phyloP scores from a whole-genome alignment of 2,113 vertebrate species.

The Thunnus maccoyii region DNA sequence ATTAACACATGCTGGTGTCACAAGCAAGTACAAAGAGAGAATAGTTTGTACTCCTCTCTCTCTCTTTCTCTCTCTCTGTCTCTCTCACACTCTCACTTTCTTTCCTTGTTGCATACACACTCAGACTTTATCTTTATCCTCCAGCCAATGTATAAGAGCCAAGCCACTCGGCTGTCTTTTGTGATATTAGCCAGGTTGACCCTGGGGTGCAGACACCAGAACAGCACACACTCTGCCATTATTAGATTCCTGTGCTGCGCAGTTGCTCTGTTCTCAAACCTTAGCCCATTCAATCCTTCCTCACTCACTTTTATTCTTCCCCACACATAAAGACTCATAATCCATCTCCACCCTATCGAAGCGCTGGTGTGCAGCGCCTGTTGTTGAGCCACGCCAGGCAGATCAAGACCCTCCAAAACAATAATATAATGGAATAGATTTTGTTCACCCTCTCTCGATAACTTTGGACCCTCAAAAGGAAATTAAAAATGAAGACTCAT shows the following conservation, averaged over 20 bases:
- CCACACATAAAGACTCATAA: slow-evolving; percentile 50
- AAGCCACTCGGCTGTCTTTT: slow-evolving; percentile 44
- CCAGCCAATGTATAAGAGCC: slow-evolving; percentile 37
- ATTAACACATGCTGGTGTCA: slow-evolving; percentile 53
- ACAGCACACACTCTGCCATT: slow-evolving; percentile 58
- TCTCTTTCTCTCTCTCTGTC: background rate
- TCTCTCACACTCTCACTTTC: slow-evolving; percentile 12
- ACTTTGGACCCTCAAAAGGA: slow-evolving; percentile 65
- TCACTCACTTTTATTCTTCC: slow-evolving; percentile 54
- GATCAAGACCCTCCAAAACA: slow-evolving; percentile 63
- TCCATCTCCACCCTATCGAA: slow-evolving; percentile 48
- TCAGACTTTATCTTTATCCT: slow-evolving; percentile 33
- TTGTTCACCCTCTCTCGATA: slow-evolving; percentile 60
- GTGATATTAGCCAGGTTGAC: slow-evolving; percentile 64
- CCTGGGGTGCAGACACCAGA: slow-evolving; percentile 58
- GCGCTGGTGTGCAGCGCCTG: slow-evolving; percentile 12
- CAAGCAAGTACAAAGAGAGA: slow-evolving; percentile 12
- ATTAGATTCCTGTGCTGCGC: slow-evolving; percentile 69
- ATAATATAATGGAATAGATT: slow-evolving; percentile 58
- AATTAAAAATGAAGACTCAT: slow-evolving; percentile 71
- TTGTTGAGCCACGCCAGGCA: slow-evolving; percentile 39
- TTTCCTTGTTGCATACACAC: background rate
- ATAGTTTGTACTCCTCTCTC: background rate
- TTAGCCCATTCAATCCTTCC: slow-evolving; percentile 41
- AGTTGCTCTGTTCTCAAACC: slow-evolving; percentile 46